Evolutionary conservation across 2,113 vertebrate species (phyloP).

Genomic region (Mugil cephalus): DNA sequence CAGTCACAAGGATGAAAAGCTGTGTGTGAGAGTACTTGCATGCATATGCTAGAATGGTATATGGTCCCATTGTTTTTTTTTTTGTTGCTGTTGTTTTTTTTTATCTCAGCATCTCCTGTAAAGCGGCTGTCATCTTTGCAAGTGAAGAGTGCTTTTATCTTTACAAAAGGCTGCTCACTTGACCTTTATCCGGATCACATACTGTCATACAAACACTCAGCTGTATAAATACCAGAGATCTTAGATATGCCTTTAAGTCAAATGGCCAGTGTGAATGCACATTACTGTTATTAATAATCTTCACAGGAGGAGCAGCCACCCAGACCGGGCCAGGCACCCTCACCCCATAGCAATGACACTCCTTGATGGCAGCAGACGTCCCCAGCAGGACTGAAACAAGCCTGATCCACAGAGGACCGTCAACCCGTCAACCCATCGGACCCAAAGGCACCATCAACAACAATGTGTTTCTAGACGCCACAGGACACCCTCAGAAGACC

Average conservation of each 20-base stretch:
- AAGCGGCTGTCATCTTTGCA: constrained; percentile 30
- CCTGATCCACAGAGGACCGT: too few relatives aligned
- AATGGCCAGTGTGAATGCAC: background rate
- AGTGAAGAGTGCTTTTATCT: constrained; percentile 9
- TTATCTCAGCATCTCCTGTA: constrained; percentile 21
- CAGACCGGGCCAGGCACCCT: too few relatives aligned
- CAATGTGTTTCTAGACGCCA: too few relatives aligned
- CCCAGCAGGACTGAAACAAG: too few relatives aligned
- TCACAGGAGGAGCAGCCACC: too few relatives aligned
- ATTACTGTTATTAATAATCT: background rate
- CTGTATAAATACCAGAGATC: background rate
- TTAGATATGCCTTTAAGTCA: background rate
- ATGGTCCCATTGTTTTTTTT: constrained; percentile 4
- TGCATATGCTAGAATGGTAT: constrained; percentile 8
- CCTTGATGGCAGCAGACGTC: too few relatives aligned
- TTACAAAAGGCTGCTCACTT: background rate
- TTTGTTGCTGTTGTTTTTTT: constrained; percentile 25
- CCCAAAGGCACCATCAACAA: too few relatives aligned
- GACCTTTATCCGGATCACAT: constrained; percentile 10
- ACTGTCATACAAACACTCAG: background rate
- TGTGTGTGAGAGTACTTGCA: background rate
- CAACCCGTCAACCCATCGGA: too few relatives aligned
- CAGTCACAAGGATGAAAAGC: constrained; percentile 68
- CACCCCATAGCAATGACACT: too few relatives aligned
- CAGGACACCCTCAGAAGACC: too few relatives aligned